phyloP scores from a whole-genome alignment of 1,140 invertebrate genomes.

The Drosophila nasuta region DNA sequence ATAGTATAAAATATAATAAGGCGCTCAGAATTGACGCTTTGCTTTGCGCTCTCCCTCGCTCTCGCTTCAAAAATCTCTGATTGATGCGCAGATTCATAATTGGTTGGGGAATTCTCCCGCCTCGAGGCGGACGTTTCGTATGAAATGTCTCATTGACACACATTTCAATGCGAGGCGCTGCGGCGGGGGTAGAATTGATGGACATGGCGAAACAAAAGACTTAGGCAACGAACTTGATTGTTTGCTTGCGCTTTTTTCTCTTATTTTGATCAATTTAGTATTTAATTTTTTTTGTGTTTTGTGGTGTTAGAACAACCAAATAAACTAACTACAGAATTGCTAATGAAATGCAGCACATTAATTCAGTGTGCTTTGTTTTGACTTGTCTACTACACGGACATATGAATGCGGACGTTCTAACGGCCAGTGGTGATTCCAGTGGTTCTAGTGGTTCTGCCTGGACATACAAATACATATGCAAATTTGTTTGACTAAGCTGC shows the following conservation, averaged over 20 bases:
- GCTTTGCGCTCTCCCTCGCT: neutral
- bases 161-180: slow-evolving; percentile 36
- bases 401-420: slow-evolving; percentile 16
- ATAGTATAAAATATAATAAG: slow-evolving; percentile 37
- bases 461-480: slow-evolving; percentile 32
- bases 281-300: neutral
- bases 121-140: slow-evolving; percentile 20
- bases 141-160: slow-evolving; percentile 56
- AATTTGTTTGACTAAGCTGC: slow-evolving; percentile 4
- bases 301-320: slow-evolving; percentile 12
- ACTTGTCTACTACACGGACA: slow-evolving; percentile 12
- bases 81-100: slow-evolving; percentile 47
- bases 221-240: slow-evolving; percentile 47
- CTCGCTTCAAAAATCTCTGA: slow-evolving; percentile 12
- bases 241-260: slow-evolving; percentile 14
- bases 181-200: slow-evolving; percentile 28
- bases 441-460: slow-evolving; percentile 11
- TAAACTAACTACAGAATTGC: slow-evolving; percentile 19
- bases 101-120: slow-evolving; percentile 38
- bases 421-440: slow-evolving; percentile 25
- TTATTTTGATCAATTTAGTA: slow-evolving; percentile 1
- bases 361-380: slow-evolving; percentile 35
- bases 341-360: slow-evolving; percentile 50
- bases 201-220: slow-evolving; percentile 51
- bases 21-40: slow-evolving; percentile 42